Evolutionary conservation across 2,797 vertebrate genomes (phyloP), one percentile per base, ranked within the genome.

Genomic region (Eospalax fontanierii): DNA sequence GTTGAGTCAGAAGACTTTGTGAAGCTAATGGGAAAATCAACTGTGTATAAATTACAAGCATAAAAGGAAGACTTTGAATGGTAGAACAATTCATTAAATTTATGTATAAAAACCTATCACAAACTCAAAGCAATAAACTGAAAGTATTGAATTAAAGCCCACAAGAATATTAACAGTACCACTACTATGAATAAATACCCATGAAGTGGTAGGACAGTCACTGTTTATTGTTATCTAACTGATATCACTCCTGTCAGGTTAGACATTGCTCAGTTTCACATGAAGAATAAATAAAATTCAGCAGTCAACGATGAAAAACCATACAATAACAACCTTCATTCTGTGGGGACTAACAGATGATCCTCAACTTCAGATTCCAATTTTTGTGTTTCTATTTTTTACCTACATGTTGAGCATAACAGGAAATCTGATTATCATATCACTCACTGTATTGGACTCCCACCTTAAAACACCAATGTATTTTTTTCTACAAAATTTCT

Each of bases 401-500:
- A 94, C 90, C 6, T 98, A 97, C 10, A 68, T 91, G 54, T 30
- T 98, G 63, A 97, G 97, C 71, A 24, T 98, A 71, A 78, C 92
- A 50, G 97, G 97, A 5, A 98, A 97, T 54, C 0, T 94, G 8
- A 76, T 89, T 16, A 97, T 98, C 71, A 95, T 97, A 87, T 79
- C 7, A 14, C 95, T 98, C 95, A 98, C 95, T 28, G 66, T 97
- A 2, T 11, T 92, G 1, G 89, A 88, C 9, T n/a, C 75, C 6
- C 92, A 89, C 26, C 96, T 98, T 18, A 95, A 96, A 88, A 97
- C 95, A 2, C 95, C 96, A 0, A 97, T 98, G 97, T 98, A 98
- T 75, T 98, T 94, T 82, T 98, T 98, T 50, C 96, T 98, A 75
- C 97, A 92, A 73, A 98, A 98, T 85, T 96, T 98, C 63, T 83